A percentile compares a stretch with the other conserved stretches of the same genome.
These are phyloP conservation scores for Orchesella cincta DNA, from an alignment of 1,140 invertebrate genomes.

Conservation along the genomic window DNA sequence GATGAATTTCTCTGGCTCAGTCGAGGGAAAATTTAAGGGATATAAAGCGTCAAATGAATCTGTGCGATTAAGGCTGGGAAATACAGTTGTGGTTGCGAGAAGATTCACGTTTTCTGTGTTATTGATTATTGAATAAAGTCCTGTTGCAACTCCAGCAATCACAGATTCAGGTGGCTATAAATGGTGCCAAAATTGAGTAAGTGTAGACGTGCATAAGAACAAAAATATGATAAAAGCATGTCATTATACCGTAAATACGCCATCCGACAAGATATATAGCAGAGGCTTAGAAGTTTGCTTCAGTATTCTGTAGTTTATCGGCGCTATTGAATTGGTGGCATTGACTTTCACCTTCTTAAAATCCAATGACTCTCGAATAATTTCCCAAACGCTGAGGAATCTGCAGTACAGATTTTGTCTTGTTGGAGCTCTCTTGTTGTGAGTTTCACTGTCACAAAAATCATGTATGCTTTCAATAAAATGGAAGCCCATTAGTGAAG, in stretches of 20 bases:
- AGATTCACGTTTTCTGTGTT: not conserved
- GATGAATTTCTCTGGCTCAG: not conserved
- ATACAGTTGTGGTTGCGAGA: not conserved
- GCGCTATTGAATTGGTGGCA: not conserved
- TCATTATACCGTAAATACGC: not conserved
- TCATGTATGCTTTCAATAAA: conserved; percentile 41
- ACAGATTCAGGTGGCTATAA: not conserved
- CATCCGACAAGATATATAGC: conserved; percentile 35
- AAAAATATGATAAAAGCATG: too few species aligned
- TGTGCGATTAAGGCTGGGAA: not conserved
- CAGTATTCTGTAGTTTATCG: conserved; percentile 12
- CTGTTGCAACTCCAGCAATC: not conserved
- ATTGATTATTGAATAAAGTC: not conserved
- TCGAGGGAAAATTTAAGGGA: not conserved
- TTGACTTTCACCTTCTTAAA: conserved; percentile 43
- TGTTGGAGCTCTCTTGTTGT: conserved; percentile 55
- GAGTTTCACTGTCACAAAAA: conserved; percentile 57
- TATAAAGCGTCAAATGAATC: conserved; percentile 1
- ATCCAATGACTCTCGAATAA: conserved; percentile 56
- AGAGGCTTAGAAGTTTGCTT: not conserved
- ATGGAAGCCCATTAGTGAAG: conserved; percentile 43
- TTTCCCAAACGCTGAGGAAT: conserved; percentile 55
- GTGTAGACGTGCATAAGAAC: too few species aligned
- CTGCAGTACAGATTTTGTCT: conserved; percentile 58
- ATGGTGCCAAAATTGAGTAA: too few species aligned